Conservation (phyloP, 2,113 vertebrate genomes). For the Caranx ignobilis region DNA sequence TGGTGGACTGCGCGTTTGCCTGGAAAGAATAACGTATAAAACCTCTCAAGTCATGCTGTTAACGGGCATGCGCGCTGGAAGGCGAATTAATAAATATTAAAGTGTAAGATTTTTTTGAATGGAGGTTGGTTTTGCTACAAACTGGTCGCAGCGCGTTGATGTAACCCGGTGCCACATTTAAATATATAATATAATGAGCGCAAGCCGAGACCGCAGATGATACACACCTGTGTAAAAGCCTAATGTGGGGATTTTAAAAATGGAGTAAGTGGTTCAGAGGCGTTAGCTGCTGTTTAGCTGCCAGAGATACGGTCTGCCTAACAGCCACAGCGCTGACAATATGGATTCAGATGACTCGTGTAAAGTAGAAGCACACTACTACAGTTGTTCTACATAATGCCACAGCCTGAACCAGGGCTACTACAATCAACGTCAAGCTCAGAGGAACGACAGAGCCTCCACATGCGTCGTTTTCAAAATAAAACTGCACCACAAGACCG, state of each 20-base stretch:
- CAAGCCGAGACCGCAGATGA: not conserved
- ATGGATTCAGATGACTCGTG: not conserved
- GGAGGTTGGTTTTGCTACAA: conserved; percentile 25
- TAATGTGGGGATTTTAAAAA: not conserved
- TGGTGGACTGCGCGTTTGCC: no score
- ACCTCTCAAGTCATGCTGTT: not conserved
- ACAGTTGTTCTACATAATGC: conserved; percentile 18
- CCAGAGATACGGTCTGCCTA: no score
- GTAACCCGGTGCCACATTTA: not conserved
- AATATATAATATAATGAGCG: not conserved
- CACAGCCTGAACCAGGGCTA: conserved; percentile 10
- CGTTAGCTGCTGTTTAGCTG: no score
- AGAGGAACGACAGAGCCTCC: not conserved
- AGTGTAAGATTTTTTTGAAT: conserved; percentile 58
- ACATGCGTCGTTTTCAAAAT: conserved; percentile 34
- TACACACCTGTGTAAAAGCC: conserved; percentile 26
- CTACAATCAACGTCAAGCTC: conserved; percentile 20
- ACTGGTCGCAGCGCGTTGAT: not conserved
- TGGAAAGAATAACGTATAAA: not conserved
- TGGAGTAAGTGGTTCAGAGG: not conserved
- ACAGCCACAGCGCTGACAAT: not conserved
- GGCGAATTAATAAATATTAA: conserved; percentile 23
- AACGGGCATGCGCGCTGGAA: conserved; percentile 33
- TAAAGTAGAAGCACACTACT: not conserved
- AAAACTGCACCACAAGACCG: not conserved